Conservation (phyloP, 2,113 vertebrate species). For the Reinhardtius hippoglossoides region DNA sequence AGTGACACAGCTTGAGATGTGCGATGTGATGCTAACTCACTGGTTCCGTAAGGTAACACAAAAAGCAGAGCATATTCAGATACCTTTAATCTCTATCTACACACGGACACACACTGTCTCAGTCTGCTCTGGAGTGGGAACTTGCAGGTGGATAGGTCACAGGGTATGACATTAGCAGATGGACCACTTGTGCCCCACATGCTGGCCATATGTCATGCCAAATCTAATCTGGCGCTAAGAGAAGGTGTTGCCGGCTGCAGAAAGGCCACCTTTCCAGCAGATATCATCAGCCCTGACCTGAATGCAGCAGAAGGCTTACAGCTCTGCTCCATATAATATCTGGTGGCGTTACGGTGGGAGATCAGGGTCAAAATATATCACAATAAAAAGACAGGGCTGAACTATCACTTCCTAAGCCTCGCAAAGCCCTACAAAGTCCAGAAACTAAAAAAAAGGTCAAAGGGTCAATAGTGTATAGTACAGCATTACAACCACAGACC, state of each 20-base stretch:
- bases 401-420: slow-evolving; percentile 4
- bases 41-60: too few species aligned
- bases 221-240: slow-evolving; percentile 37
- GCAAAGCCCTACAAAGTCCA: background rate
- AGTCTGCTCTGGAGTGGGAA: slow-evolving; percentile 11
- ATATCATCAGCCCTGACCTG: slow-evolving; percentile 51
- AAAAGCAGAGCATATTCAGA: background rate
- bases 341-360: slow-evolving; percentile 26
- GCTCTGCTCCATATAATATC: slow-evolving; percentile 24
- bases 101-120: slow-evolving; percentile 5
- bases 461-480: too few species aligned
- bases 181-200: slow-evolving; percentile 43
- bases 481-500: too few species aligned
- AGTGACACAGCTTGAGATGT: too few species aligned
- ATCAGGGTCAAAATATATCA: slow-evolving; percentile 10
- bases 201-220: slow-evolving; percentile 68
- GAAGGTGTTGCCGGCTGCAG: slow-evolving; percentile 51
- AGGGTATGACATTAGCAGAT: slow-evolving; percentile 66
- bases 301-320: slow-evolving; percentile 25
- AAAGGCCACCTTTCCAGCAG: slow-evolving; percentile 59
- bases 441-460: background rate
- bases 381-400: slow-evolving; percentile 27
- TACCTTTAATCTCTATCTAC: background rate
- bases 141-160: slow-evolving; percentile 53
- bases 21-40: too few species aligned